phyloP scores from a whole-genome alignment of 30 jellyfish, hydroid and myxozoan species.

The Catostylus mosaicus region DNA sequence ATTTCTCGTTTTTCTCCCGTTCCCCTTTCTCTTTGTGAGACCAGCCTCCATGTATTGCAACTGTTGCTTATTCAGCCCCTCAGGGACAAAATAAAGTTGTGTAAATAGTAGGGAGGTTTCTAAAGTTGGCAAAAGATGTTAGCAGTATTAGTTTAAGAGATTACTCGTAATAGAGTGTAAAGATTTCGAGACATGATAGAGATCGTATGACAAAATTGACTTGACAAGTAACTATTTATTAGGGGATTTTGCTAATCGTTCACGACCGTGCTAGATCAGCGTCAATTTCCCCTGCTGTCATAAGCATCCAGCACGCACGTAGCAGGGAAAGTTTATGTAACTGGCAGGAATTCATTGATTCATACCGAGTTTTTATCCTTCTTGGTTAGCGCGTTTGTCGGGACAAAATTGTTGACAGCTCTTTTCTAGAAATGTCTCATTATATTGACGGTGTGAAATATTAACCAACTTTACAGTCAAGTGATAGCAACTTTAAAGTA shows the following conservation, averaged over 20 bases:
- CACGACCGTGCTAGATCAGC: background rate
- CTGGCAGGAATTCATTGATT: conserved; percentile 29
- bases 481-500: background rate
- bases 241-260: background rate
- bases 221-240: conserved; percentile 15
- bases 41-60: too few relatives aligned
- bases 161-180: conserved; percentile 28
- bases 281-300: conserved; percentile 2
- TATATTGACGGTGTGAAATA: conserved; percentile 9
- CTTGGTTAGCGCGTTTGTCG: background rate
- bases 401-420: conserved; percentile 10
- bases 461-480: background rate
- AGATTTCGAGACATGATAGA: conserved; percentile 11
- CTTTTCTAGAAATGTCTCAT: background rate
- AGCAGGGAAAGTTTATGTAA: conserved; percentile 17
- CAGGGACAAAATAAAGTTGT: too few relatives aligned
- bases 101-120: background rate
- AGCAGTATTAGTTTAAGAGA: conserved; percentile 23
- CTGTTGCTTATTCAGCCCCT: too few relatives aligned
- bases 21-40: too few relatives aligned
- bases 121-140: background rate
- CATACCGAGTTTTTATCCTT: background rate
- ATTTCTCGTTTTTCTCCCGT: too few relatives aligned
- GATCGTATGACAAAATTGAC: conserved; percentile 18
- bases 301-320: background rate